Evolutionary conservation across 2,113 vertebrate genomes (phyloP), one percentile per base, ranked within the genome.

Genomic region (Ornithorhynchus anatinus): DNA sequence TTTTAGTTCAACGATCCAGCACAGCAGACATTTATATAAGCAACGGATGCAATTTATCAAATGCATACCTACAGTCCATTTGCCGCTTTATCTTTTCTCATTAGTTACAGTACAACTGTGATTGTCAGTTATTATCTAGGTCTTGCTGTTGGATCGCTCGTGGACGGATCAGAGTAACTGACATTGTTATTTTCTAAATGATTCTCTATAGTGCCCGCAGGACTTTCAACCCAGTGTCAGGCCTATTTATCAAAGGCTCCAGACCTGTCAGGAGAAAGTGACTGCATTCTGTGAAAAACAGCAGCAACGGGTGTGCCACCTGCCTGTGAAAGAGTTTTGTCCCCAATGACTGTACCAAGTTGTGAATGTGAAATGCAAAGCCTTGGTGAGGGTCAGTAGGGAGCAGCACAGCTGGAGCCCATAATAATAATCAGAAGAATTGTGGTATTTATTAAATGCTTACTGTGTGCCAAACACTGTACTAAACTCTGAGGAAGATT

Each of bases 121-220:
- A 80, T 75, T 84, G 75, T 75, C 79, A 79, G 79, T 80, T 84
- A 85, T 79, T 85, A 79, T 80, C 77, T 80, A 51, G 78, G 72
- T 77, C 84, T 80, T 82, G 80, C 74, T 82, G 61, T 66, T 72
- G 66, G 72, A 63, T 87, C 85, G 80, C 80, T 87, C 81, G 82
- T 72, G 76, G 76, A 84, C 74, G 72, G 78, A 82, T 62, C 31
- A 42, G 71, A 79, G 70, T 52, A 81, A 82, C 70, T 74, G 20
- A 43, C 5, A 1, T 44, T 59, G 54, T 83, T 83, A 81, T 82
- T 86, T 85, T 86, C 82, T 59, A 51, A 86, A 79, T 81, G 74
- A 80, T 77, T 85, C 79, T 77, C 66, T 80, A 66, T 81, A 57
- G 67, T 61, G 64, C 75, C 80, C 81, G 36, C 37, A 88, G 81